Conservation (phyloP, 2,113 vertebrate genomes). For the Plectropomus leopardus region DNA sequence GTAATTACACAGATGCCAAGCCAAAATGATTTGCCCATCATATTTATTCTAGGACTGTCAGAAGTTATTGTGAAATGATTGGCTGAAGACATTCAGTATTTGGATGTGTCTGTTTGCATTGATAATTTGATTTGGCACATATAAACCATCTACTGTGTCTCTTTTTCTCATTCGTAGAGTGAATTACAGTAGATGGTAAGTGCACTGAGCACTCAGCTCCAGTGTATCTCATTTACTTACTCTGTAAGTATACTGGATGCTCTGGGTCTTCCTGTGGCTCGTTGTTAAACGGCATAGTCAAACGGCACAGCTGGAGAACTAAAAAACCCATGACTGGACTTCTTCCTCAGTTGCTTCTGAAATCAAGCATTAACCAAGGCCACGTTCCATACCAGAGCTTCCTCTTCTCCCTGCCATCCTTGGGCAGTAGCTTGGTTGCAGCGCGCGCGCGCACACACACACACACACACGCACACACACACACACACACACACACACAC, state of each 20-base stretch:
- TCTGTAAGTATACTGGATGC: conserved; percentile 25
- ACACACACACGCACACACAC: not conserved
- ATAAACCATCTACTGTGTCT: conserved; percentile 20
- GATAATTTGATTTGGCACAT: conserved; percentile 21
- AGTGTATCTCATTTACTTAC: conserved; percentile 31
- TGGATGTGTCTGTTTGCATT: not conserved
- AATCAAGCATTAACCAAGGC: conserved; percentile 49
- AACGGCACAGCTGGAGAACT: conserved; percentile 50
- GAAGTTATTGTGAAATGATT: conserved; percentile 12
- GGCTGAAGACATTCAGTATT: conserved; percentile 5
- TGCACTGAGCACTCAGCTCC: conserved; percentile 41
- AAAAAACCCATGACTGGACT: conserved; percentile 32
- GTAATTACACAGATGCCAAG: not conserved
- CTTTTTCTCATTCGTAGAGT: conserved; percentile 42
- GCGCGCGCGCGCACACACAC: not conserved
- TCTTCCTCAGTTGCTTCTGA: conserved; percentile 38
- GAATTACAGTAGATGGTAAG: conserved; percentile 41
- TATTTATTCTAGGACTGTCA: conserved; percentile 28
- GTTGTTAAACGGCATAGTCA: conserved; percentile 1
- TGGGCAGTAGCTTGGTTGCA: not conserved
- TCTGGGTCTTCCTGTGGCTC: conserved; percentile 29
- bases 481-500: not conserved
- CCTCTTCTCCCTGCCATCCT: conserved; percentile 14
- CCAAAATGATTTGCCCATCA: not conserved
- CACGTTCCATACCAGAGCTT: conserved; percentile 5